A percentile compares a stretch with the other conserved stretches of the same genome.
Conservation (phyloP, 2,888 invertebrate genomes). For the Beris chalybata region DNA sequence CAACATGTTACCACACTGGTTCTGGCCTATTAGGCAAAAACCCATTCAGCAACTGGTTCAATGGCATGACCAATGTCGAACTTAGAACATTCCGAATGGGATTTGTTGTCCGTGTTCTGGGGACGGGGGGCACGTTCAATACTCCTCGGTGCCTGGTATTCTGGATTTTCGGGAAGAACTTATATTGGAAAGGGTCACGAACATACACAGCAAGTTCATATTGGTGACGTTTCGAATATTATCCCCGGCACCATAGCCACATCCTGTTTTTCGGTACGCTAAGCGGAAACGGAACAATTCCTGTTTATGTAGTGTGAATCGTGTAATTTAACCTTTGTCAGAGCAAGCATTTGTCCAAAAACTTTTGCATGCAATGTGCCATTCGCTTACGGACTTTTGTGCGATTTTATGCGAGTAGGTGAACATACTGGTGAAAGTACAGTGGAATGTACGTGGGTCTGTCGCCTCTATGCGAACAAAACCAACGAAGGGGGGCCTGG, state of each 20-base stretch:
- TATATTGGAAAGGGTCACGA: constrained; percentile 13
- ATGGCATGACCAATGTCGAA: neutral
- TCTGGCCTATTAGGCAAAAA: constrained; percentile 29
- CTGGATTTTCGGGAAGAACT: constrained; percentile 17
- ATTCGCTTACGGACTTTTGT: no score
- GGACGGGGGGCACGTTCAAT: neutral
- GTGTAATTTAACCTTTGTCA: constrained; percentile 34
- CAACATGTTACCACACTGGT: constrained; percentile 27
- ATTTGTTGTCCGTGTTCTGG: neutral
- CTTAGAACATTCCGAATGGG: neutral
- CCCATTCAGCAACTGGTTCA: constrained; percentile 15
- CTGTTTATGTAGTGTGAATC: constrained; percentile 38
- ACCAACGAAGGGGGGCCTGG: no score
- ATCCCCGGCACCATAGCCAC: constrained; percentile 7
- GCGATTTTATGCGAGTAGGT: no score
- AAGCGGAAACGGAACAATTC: constrained; percentile 35
- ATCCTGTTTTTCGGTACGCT: constrained; percentile 32
- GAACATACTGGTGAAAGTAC: no score
- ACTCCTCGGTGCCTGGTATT: neutral
- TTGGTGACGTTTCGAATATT: neutral
- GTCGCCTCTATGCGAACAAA: no score
- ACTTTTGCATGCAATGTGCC: constrained; percentile 22
- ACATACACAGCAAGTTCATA: neutral
- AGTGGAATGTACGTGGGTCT: no score
- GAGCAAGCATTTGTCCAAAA: constrained; percentile 17